These are phyloP conservation scores for Tachyglossus aculeatus DNA, from an alignment of 2,797 vertebrate species.

Conservation along the genomic window DNA sequence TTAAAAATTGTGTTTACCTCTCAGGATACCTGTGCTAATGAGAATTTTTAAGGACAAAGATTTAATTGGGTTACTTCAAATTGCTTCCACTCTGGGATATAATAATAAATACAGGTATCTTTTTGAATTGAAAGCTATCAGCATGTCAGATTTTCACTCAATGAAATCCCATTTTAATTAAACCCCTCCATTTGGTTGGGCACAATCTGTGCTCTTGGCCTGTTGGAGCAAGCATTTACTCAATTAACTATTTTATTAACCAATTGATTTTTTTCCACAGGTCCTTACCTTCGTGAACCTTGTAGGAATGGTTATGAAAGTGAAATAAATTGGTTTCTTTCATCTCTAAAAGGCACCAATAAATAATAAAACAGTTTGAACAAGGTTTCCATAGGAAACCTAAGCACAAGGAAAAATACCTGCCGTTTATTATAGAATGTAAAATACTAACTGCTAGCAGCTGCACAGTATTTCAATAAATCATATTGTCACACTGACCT, in stretches of 20 bases:
- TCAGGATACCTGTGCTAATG: background rate
- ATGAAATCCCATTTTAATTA: conserved; percentile 67
- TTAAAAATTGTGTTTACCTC: conserved; percentile 16
- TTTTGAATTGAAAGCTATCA: conserved; percentile 58
- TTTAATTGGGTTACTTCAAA: conserved; percentile 47
- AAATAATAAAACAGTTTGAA: conserved; percentile 75
- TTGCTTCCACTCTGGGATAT: conserved; percentile 45
- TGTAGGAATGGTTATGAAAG: conserved; percentile 66
- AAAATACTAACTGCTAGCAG: conserved; percentile 64
- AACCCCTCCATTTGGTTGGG: conserved; percentile 61
- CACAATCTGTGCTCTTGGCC: conserved; percentile 64
- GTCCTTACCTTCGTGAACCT: conserved; percentile 62
- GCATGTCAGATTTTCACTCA: conserved; percentile 57
- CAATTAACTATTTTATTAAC: conserved; percentile 83
- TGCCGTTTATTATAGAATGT: conserved; percentile 67
- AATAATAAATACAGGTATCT: conserved; percentile 52
- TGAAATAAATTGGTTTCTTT: conserved; percentile 72
- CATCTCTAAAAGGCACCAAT: conserved; percentile 69
- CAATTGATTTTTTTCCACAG: conserved; percentile 73
- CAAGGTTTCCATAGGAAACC: conserved; percentile 60
- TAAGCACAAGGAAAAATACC: conserved; percentile 65
- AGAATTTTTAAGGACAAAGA: conserved; percentile 33
- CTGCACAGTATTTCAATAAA: conserved; percentile 66
- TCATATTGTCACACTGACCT: conserved; percentile 74
- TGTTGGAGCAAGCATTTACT: conserved; percentile 71